Conservation (phyloP, 1,140 invertebrate species). For the Philotrypesis tridentata region DNA sequence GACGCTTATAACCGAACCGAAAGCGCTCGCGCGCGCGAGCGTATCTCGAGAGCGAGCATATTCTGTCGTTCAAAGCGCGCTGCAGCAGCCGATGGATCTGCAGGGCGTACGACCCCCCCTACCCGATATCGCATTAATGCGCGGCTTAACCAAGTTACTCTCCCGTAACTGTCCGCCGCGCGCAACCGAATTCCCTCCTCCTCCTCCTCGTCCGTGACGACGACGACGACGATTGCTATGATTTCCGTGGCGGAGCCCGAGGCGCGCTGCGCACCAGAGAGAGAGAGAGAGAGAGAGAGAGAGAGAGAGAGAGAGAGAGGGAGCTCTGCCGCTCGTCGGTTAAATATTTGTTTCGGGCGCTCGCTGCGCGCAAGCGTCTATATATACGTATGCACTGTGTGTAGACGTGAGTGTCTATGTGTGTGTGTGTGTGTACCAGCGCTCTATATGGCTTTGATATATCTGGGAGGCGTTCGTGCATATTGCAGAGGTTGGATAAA, state of each 20-base stretch:
- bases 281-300: too few relatives aligned
- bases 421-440: too few relatives aligned
- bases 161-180: background rate
- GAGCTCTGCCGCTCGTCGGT: conserved; percentile 3
- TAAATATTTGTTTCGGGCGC: conserved; percentile 45
- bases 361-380: too few relatives aligned
- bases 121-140: background rate
- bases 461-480: background rate
- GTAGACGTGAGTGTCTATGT: too few relatives aligned
- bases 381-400: too few relatives aligned
- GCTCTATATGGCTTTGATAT: background rate
- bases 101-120: too few relatives aligned
- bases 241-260: background rate
- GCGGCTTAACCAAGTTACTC: background rate
- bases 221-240: conserved; percentile 36
- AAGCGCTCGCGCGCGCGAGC: too few relatives aligned
- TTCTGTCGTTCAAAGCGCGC: background rate
- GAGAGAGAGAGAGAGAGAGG: too few relatives aligned
- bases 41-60: too few relatives aligned
- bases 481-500: background rate
- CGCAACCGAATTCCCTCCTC: background rate
- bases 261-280: too few relatives aligned
- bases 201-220: background rate
- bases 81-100: background rate
- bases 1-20: background rate